These are phyloP conservation scores for Microcebus jonahi DNA, from an alignment of 2,113 vertebrate genomes.

Conservation along the genomic window DNA sequence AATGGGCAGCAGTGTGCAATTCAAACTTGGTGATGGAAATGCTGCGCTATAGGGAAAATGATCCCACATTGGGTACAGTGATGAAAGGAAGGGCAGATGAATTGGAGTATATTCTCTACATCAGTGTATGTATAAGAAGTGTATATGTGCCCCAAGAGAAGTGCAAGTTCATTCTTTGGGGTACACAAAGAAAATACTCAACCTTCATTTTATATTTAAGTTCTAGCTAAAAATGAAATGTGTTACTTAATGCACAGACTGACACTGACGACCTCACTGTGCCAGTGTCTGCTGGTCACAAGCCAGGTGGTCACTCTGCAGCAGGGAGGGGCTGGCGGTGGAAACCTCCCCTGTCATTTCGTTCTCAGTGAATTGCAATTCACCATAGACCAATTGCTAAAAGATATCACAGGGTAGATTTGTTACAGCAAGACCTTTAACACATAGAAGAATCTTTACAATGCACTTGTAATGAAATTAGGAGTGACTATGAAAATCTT, in stretches of 20 bases:
- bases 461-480: neutral
- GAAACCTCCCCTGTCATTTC: neutral
- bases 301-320: rapidly evolving
- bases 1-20: neutral
- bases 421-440: neutral
- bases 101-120: neutral
- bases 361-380: neutral
- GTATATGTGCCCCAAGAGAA: neutral
- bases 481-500: neutral
- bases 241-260: neutral
- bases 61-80: neutral
- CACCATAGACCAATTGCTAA: neutral
- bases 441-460: neutral
- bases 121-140: neutral
- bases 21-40: neutral
- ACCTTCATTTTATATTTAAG: neutral
- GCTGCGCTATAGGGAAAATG: neutral
- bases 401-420: neutral
- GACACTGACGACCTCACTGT: neutral
- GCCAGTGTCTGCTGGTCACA: too few species aligned
- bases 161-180: neutral
- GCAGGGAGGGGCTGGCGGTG: rapidly evolving
- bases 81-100: neutral
- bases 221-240: neutral
- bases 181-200: neutral